Percentiles rank a stretch among this genome's conserved stretches.
Evolutionary conservation across 2,113 vertebrate genomes (phyloP).

Genomic region (Tragelaphus strepsiceros): DNA sequence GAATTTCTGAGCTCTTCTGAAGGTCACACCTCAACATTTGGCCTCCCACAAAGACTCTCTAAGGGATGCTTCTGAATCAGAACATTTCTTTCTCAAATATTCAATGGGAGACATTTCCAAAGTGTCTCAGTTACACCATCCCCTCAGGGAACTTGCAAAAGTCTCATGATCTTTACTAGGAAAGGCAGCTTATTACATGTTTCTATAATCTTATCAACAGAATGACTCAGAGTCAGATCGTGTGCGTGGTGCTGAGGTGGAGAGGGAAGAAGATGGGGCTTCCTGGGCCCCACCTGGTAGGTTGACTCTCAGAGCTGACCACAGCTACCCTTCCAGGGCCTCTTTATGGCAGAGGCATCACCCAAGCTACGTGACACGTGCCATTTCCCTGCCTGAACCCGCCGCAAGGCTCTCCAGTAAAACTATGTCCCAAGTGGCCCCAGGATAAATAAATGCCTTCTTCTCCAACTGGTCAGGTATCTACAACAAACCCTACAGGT

Average conservation of each 20-base stretch:
- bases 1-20: not conserved
- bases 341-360: not conserved
- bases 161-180: not conserved
- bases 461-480: not conserved
- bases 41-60: not conserved
- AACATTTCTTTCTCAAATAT: not conserved
- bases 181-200: not conserved
- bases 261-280: not conserved
- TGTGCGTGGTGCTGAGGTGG: not conserved
- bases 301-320: not conserved
- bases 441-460: not conserved
- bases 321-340: not conserved
- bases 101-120: not conserved
- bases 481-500: not conserved
- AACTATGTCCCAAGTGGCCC: not conserved
- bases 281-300: accelerated
- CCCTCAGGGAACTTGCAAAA: not conserved
- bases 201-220: not conserved
- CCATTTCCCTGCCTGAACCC: not conserved
- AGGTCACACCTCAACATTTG: not conserved
- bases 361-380: not conserved
- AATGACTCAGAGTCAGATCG: not conserved
- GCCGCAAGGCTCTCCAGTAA: not conserved
- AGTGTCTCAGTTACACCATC: not conserved
- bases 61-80: not conserved